These are phyloP conservation scores for Cyclopterus lumpus DNA, from an alignment of 2,797 vertebrate genomes.

Conservation along the genomic window DNA sequence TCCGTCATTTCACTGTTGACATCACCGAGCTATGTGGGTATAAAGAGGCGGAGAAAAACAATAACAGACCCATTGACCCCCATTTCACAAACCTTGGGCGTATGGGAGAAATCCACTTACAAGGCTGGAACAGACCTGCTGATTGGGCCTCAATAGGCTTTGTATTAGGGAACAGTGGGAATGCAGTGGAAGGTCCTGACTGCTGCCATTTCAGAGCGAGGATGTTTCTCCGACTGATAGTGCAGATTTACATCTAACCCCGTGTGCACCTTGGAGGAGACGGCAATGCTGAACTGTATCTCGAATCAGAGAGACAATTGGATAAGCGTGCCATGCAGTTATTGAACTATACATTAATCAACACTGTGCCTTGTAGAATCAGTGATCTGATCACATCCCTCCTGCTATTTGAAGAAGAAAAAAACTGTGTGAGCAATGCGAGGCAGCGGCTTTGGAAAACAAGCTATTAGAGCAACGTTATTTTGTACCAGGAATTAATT, in stretches of 20 bases:
- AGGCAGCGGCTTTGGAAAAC: slow-evolving; percentile 20
- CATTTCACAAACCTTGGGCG: slow-evolving; percentile 78
- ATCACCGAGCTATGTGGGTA: slow-evolving; percentile 74
- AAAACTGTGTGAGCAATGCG: slow-evolving; percentile 5
- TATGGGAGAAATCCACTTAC: slow-evolving; percentile 76
- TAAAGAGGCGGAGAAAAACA: slow-evolving; percentile 81
- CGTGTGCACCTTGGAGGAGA: slow-evolving; percentile 24
- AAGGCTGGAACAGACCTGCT: slow-evolving; percentile 65
- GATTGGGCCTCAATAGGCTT: slow-evolving; percentile 71
- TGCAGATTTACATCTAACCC: slow-evolving; percentile 65
- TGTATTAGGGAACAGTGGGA: slow-evolving; percentile 62
- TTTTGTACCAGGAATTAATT: no score
- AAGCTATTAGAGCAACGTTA: slow-evolving; percentile 44
- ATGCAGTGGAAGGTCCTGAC: slow-evolving; percentile 60
- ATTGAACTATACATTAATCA: slow-evolving; percentile 54
- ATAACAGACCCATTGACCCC: slow-evolving; percentile 82
- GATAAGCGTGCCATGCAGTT: slow-evolving; percentile 40
- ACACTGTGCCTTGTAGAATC: slow-evolving; percentile 41
- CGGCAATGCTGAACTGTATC: slow-evolving; percentile 34
- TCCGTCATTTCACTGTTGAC: slow-evolving; percentile 76
- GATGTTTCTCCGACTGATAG: slow-evolving; percentile 42
- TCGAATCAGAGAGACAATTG: slow-evolving; percentile 44
- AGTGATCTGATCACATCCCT: slow-evolving; percentile 41
- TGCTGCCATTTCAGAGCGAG: slow-evolving; percentile 54
- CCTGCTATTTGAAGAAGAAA: slow-evolving; percentile 8